Evolutionary conservation across 1,140 invertebrate species (phyloP).

Genomic region (Drosophila willistoni): DNA sequence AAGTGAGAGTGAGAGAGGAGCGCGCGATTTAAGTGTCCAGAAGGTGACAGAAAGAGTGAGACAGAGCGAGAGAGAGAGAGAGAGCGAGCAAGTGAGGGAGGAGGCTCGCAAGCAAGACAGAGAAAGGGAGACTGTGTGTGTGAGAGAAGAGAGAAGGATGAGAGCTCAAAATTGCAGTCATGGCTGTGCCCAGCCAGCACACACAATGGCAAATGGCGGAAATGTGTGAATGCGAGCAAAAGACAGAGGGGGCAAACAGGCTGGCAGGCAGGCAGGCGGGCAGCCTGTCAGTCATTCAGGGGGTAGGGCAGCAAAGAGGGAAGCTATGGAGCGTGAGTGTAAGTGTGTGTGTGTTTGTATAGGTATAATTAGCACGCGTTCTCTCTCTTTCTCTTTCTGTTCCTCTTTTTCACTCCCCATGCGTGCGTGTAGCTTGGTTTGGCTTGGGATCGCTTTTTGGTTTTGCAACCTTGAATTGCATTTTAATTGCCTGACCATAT

Average conservation of each 20-base stretch:
- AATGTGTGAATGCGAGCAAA: conserved; percentile 69
- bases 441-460: conserved; percentile 1
- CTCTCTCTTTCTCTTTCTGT: no score
- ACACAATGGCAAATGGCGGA: conserved; percentile 44
- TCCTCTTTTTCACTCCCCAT: not conserved
- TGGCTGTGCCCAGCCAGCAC: conserved; percentile 41
- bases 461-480: conserved; percentile 45
- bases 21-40: not conserved
- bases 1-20: conserved; percentile 23
- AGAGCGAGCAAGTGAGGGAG: conserved; percentile 12
- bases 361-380: conserved; percentile 63
- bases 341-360: not conserved
- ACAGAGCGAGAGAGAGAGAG: conserved; percentile 6
- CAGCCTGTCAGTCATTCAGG: no score
- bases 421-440: conserved; percentile 21
- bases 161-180: conserved; percentile 35
- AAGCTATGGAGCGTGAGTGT: conserved; percentile 21
- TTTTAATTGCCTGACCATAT: conserved; percentile 61
- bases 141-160: conserved; percentile 14
- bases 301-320: conserved; percentile 24
- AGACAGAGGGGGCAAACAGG: conserved; percentile 18
- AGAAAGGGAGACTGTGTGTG: conserved; percentile 9
- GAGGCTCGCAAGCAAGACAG: not conserved
- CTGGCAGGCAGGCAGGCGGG: not conserved
- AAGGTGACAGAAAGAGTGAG: not conserved